Evolutionary conservation across 2,797 vertebrate species (phyloP).

Genomic region (Mus spretus): DNA sequence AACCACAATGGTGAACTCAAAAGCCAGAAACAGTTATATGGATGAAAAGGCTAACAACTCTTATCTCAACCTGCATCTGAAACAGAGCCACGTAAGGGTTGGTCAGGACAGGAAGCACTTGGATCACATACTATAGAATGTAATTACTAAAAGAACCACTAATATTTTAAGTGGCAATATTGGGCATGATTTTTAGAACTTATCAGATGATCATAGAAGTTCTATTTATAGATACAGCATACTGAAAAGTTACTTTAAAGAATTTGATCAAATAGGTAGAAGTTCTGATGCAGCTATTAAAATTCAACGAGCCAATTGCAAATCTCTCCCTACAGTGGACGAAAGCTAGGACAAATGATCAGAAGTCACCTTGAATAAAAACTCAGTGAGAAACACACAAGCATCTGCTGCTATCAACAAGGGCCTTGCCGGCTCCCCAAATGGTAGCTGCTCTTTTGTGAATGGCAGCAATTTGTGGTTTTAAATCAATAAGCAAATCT

Average conservation of each 20-base stretch:
- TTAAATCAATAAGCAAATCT: conserved; percentile 25
- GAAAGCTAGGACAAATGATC: conserved; percentile 33
- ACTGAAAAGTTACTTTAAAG: conserved; percentile 47
- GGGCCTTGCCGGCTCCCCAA: not conserved
- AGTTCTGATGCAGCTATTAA: conserved; percentile 34
- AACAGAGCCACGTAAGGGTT: not conserved
- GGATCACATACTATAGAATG: not conserved
- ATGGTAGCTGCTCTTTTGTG: conserved; percentile 4
- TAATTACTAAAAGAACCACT: not conserved
- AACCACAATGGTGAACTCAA: not conserved
- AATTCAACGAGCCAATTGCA: conserved; percentile 54
- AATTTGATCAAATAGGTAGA: conserved; percentile 45
- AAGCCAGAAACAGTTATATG: not conserved
- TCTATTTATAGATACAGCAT: not conserved
- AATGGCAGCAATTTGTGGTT: conserved; percentile 20
- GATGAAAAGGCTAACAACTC: not conserved
- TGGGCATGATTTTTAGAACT: not conserved
- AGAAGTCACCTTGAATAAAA: conserved; percentile 53
- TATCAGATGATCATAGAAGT: not conserved
- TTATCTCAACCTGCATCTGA: conserved; percentile 3
- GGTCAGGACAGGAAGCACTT: not conserved
- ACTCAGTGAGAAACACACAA: not conserved
- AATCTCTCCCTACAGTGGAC: not conserved
- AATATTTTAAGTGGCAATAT: not conserved
- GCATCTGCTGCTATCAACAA: conserved; percentile 1